These are phyloP conservation scores for Megaustenia siamemsis DNA, from an alignment of 2,888 invertebrate genomes.

Conservation along the genomic window DNA sequence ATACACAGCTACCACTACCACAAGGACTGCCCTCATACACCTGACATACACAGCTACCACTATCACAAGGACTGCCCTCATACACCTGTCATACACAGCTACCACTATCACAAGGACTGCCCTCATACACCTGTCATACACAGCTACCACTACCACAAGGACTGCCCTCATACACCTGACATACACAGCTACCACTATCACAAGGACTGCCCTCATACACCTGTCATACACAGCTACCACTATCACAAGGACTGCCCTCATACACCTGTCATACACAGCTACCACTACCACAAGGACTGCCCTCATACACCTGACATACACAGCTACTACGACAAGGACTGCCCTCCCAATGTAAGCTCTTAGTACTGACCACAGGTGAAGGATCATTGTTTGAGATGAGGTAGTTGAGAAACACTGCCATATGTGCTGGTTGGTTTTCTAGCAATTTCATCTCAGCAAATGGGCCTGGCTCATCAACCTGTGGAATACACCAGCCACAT, in stretches of 20 bases:
- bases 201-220: neutral
- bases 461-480: slow-evolving; percentile 81
- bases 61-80: too few relatives aligned
- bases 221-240: neutral
- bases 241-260: too few relatives aligned
- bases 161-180: too few relatives aligned
- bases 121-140: too few relatives aligned
- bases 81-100: too few relatives aligned
- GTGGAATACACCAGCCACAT: slow-evolving; percentile 32
- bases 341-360: too few relatives aligned
- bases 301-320: neutral
- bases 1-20: too few relatives aligned
- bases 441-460: slow-evolving; percentile 91
- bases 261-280: neutral
- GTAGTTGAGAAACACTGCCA: slow-evolving; percentile 96
- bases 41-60: too few relatives aligned
- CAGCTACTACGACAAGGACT: neutral
- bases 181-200: neutral
- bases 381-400: slow-evolving; percentile 91
- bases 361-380: slow-evolving; percentile 84
- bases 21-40: too few relatives aligned
- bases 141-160: neutral
- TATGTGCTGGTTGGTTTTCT: slow-evolving; percentile 91
- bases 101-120: too few relatives aligned
- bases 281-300: neutral